Evolutionary conservation across 2,113 vertebrate genomes (phyloP).

Genomic region (Archocentrus centrarchus): DNA sequence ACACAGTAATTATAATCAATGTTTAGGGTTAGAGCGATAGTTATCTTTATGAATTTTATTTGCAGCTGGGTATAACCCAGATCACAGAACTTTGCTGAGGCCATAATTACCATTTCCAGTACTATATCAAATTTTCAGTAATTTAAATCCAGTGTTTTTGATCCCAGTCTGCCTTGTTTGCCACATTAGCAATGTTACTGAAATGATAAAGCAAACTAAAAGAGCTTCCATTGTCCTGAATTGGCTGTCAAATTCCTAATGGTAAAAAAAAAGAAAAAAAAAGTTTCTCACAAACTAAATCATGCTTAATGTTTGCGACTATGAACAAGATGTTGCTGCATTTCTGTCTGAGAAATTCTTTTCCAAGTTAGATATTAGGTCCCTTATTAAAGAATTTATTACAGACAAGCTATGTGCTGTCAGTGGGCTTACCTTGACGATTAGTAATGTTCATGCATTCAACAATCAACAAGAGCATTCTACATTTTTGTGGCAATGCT

Average conservation of each 20-base stretch:
- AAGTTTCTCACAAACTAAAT: not conserved
- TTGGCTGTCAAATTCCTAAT: rapidly evolving
- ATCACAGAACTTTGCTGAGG: rapidly evolving
- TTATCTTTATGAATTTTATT: not conserved
- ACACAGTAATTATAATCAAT: not conserved
- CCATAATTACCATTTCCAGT: not conserved
- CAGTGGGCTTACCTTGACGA: not conserved
- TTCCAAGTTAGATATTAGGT: not conserved
- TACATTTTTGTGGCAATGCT: not conserved
- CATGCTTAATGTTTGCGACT: not conserved
- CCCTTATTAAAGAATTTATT: not conserved
- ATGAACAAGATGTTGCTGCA: not conserved
- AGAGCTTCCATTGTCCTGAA: rapidly evolving
- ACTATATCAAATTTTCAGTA: not conserved
- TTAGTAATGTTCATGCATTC: not conserved
- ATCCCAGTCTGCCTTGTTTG: not conserved
- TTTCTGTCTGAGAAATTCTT: not conserved
- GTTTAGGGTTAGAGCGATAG: not conserved
- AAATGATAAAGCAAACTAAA: not conserved
- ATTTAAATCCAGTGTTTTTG: not conserved
- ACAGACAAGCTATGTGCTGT: not conserved
- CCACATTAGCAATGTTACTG: not conserved
- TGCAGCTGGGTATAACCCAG: not conserved
- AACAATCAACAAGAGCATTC: rapidly evolving
- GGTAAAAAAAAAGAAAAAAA: not conserved